These are phyloP conservation scores for Apocheima hispidaria DNA, from an alignment of 2,888 invertebrate genomes.

Conservation along the genomic window DNA sequence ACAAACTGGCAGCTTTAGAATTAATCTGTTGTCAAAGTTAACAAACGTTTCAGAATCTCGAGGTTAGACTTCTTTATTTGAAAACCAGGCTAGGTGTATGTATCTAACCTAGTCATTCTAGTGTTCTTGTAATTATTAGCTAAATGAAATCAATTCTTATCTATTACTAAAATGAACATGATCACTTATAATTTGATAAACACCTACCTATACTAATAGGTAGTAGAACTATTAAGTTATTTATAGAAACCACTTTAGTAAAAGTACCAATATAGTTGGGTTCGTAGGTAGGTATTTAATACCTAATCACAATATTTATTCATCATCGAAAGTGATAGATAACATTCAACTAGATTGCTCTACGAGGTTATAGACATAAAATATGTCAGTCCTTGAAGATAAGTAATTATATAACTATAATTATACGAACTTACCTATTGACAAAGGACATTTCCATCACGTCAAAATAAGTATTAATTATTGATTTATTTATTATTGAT, in stretches of 20 bases:
- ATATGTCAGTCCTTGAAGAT: conserved; percentile 9
- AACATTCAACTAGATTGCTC: conserved; percentile 14
- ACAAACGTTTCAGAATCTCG: too few species aligned
- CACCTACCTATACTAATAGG: background rate
- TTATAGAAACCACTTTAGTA: conserved; percentile 9
- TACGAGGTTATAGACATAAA: conserved; percentile 13
- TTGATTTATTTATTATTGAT: too few species aligned
- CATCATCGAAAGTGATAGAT: conserved; percentile 18
- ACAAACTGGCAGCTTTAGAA: too few species aligned
- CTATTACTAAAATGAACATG: background rate
- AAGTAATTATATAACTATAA: background rate
- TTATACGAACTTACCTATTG: too few species aligned
- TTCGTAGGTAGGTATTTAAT: background rate
- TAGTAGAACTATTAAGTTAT: background rate
- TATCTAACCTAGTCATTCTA: too few species aligned
- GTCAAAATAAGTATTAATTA: too few species aligned
- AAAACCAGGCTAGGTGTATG: too few species aligned
- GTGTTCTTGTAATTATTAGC: too few species aligned
- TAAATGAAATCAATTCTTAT: background rate
- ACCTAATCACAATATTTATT: conserved; percentile 5
- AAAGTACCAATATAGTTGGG: background rate
- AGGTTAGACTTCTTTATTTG: too few species aligned
- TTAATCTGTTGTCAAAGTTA: too few species aligned
- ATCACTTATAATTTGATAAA: background rate
- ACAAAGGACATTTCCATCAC: too few species aligned